These are phyloP conservation scores for Amorpha juglandis DNA, from an alignment of 2,888 invertebrate genomes.

Conservation along the genomic window DNA sequence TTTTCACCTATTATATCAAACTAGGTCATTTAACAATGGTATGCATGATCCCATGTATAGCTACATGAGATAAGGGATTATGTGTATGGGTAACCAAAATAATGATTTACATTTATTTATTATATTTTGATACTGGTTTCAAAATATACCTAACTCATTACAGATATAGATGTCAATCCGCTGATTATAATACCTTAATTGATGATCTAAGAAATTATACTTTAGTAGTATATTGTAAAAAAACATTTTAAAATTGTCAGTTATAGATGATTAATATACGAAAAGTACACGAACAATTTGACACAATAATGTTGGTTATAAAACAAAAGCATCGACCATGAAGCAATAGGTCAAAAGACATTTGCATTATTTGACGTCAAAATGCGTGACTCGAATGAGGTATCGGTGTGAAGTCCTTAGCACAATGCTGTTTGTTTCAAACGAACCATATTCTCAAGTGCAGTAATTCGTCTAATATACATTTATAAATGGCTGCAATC, in stretches of 20 bases:
- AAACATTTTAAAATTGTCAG: background rate
- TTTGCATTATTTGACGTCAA: constrained; percentile 47
- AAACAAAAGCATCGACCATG: constrained; percentile 35
- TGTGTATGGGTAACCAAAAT: too few species aligned
- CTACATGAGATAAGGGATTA: too few species aligned
- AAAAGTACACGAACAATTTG: constrained; percentile 1
- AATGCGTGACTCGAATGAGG: constrained; percentile 41
- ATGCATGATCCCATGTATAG: too few species aligned
- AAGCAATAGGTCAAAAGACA: constrained; percentile 42
- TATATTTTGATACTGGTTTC: too few species aligned
- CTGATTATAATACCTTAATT: background rate
- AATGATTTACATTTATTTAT: too few species aligned
- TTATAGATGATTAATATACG: background rate
- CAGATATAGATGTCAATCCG: too few species aligned
- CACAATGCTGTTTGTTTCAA: background rate
- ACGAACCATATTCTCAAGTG: background rate
- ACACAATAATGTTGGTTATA: constrained; percentile 11
- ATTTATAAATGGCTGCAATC: background rate
- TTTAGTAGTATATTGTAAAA: too few species aligned
- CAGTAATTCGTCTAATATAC: background rate
- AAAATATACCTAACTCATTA: too few species aligned
- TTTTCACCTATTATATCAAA: too few species aligned
- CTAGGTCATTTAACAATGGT: too few species aligned
- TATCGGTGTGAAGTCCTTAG: background rate
- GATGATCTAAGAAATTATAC: background rate